Base-by-base conservation (phyloP, 2,113 vertebrate genomes). In the Aphyosemion australe region DNA sequence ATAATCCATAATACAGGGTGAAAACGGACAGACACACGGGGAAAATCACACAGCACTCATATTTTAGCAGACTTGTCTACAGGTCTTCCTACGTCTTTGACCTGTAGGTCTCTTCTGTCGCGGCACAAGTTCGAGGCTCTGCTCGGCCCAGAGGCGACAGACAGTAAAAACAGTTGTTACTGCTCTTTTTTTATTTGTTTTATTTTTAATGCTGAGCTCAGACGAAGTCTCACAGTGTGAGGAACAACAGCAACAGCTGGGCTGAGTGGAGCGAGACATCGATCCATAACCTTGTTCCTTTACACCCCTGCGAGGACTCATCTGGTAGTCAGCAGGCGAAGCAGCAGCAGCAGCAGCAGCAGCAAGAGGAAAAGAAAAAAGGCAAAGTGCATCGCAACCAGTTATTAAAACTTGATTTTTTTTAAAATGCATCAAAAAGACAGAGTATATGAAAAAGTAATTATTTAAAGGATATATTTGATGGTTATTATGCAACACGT, bases 81-180 rank as follows among this genome's bases (percentile, higher is more conserved):
- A 7, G 34, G 34, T 37, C 6, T 8, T 37, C 34, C 34, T 37
- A 37, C 34, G 9, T 37, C 34, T 55, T 42, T 42, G 41, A 42
- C 34, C 41, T 42, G 47, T 46, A 42, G 41, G 57, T 59, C 58
- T 46, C 59, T 72, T 65, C 32, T 42, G 26, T 37, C 76, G 47
- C 52, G 82, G 74, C 47, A 78, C 73, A 76, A 89, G 82, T 71
- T 78, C 74, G 80, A 85, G 79, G 76, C 80, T 77, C 78, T 41
- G 37, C 65, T 68, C 76, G 72, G 85, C 77, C 85, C 90, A 52
- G 37, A 76, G 85, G 74, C 85, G 58, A 67, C 78, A 74, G 72
- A 83, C 84, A 83, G 84, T 87, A 87, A 87, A 87, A 87, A 89
- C 85, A 84, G 90, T 88, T 86, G 91, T 43, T 58, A 8, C 18